phyloP scores from a whole-genome alignment of 2,113 vertebrate species.

The Clupea harengus region DNA sequence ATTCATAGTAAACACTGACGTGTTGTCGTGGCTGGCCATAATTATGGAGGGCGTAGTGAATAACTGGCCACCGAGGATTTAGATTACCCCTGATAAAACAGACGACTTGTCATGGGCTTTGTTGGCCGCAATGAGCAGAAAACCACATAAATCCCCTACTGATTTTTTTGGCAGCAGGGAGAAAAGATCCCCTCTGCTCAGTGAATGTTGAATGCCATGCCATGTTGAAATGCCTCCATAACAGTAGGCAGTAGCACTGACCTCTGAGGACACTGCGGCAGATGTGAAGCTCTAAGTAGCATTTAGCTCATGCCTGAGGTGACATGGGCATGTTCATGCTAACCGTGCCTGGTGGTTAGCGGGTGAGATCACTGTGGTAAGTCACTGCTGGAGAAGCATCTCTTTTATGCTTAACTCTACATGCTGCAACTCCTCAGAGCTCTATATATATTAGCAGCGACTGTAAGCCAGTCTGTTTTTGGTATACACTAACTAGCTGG shows the following conservation, averaged over 20 bases:
- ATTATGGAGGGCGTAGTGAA: neutral
- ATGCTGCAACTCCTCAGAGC: neutral
- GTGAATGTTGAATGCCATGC: neutral
- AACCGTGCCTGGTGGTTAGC: neutral
- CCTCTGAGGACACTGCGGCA: neutral
- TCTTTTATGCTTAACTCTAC: neutral
- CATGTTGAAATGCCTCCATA: neutral
- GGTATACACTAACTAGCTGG: neutral
- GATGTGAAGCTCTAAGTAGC: neutral
- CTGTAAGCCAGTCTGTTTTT: neutral
- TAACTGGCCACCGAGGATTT: neutral
- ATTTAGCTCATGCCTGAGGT: neutral
- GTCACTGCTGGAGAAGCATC: neutral
- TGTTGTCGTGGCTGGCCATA: neutral
- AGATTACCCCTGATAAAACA: neutral
- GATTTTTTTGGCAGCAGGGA: neutral
- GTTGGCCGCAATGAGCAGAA: neutral
- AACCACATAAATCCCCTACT: neutral
- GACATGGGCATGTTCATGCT: neutral
- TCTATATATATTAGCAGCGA: neutral
- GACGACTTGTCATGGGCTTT: neutral
- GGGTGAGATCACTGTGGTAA: conserved; percentile 6
- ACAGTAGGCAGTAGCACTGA: neutral
- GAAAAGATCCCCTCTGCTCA: conserved; percentile 6
- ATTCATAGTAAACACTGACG: neutral